Conservation (phyloP, 2,888 invertebrate species). For the Dynastes grantii region DNA sequence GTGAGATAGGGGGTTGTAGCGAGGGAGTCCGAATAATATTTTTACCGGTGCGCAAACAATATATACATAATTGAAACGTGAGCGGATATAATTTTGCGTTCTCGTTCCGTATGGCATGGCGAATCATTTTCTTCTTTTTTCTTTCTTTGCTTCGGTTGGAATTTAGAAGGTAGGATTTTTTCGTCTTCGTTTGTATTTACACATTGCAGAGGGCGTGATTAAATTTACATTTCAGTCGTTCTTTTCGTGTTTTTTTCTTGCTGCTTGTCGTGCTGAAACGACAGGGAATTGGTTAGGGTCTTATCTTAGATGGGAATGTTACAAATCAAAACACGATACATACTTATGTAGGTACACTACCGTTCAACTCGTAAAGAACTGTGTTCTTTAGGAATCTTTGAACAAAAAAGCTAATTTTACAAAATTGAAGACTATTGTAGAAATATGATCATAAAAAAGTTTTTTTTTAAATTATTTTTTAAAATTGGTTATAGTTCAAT, state of each 20-base stretch:
- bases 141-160: background rate
- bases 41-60: conserved; percentile 12
- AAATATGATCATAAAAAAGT: no score
- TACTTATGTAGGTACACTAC: no score
- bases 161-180: background rate
- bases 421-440: no score
- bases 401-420: no score
- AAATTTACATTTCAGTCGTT: background rate
- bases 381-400: no score
- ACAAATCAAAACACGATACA: no score
- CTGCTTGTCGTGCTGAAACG: background rate
- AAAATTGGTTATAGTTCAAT: no score
- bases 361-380: no score
- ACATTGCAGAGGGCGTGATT: background rate
- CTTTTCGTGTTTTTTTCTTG: background rate
- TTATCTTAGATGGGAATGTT: background rate
- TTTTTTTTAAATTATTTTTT: no score
- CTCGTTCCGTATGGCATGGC: background rate
- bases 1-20: no score
- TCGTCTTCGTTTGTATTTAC: background rate
- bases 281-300: background rate
- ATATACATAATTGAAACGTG: conserved; percentile 28
- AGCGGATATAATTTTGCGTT: conserved; percentile 11
- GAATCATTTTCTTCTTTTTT: background rate
- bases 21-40: conserved; percentile 18